phyloP scores from a whole-genome alignment of 2,113 vertebrate genomes.

The Carettochelys insculpta region DNA sequence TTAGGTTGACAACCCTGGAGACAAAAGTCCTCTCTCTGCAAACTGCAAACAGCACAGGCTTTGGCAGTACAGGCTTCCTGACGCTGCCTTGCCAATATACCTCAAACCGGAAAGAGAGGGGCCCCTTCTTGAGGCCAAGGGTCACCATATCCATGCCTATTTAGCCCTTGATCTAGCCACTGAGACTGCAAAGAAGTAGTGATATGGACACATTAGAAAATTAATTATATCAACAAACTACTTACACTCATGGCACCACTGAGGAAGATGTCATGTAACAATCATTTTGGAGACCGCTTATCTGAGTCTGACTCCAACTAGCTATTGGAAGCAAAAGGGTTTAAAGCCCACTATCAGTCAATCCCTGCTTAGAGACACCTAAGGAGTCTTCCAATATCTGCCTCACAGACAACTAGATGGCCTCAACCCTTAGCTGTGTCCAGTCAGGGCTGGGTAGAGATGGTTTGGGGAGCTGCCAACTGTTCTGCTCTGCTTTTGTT shows the following conservation, averaged over 20 bases:
- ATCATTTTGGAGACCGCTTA: neutral
- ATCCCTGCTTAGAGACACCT: neutral
- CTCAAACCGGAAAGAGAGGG: neutral
- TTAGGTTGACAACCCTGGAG: neutral
- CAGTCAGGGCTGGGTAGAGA: neutral
- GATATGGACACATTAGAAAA: neutral
- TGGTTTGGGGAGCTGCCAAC: neutral
- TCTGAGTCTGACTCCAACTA: neutral
- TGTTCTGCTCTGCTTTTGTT: neutral
- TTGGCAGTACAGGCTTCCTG: neutral
- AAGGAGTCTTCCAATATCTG: neutral
- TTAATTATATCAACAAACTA: neutral
- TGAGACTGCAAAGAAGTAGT: neutral
- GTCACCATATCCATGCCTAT: neutral
- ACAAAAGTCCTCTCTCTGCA: neutral
- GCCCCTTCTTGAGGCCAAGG: neutral
- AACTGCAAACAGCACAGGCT: neutral
- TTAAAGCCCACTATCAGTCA: neutral
- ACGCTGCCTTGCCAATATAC: neutral
- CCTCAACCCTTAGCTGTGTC: neutral
- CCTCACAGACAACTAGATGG: neutral
- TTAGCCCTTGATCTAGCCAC: neutral
- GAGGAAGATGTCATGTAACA: neutral
- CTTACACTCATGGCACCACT: neutral
- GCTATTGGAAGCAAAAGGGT: neutral